Conservation (phyloP, 2,888 invertebrate genomes). For the Drosophila nr. perissopoda region DNA sequence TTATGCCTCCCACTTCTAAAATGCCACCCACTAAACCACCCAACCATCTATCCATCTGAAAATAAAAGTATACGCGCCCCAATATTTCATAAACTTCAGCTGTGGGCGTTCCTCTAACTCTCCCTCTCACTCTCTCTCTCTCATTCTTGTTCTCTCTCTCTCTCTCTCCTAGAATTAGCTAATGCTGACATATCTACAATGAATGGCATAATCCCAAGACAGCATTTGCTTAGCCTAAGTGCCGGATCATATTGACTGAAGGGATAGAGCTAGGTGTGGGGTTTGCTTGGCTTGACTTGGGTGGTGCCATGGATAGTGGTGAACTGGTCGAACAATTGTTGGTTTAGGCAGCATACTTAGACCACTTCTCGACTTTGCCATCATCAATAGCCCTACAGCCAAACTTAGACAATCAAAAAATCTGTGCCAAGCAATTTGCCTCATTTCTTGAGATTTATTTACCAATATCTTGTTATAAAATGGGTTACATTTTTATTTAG, state of each 20-base stretch:
- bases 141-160: background rate
- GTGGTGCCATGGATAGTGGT: background rate
- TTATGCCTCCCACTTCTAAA: conserved; percentile 3
- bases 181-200: conserved; percentile 67
- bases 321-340: conserved; percentile 25
- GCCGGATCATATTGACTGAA: conserved; percentile 25
- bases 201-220: conserved; percentile 62
- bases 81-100: conserved; percentile 71
- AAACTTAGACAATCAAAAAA: conserved; percentile 21
- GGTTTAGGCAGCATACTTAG: conserved; percentile 28
- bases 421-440: conserved; percentile 12
- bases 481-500: background rate
- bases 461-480: background rate
- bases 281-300: background rate
- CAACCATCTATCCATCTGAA: background rate
- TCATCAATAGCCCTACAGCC: conserved; percentile 17
- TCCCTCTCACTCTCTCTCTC: background rate
- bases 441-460: conserved; percentile 18
- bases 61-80: conserved; percentile 50
- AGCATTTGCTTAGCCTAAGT: conserved; percentile 62
- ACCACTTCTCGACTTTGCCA: conserved; percentile 24
- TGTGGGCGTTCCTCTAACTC: conserved; percentile 8
- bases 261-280: background rate
- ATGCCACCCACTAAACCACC: background rate
- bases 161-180: conserved; percentile 61